Percentiles rank a stretch among this genome's conserved stretches.
phyloP scores from a whole-genome alignment of 2,113 vertebrate genomes.

The Puntigrus tetrazona region DNA sequence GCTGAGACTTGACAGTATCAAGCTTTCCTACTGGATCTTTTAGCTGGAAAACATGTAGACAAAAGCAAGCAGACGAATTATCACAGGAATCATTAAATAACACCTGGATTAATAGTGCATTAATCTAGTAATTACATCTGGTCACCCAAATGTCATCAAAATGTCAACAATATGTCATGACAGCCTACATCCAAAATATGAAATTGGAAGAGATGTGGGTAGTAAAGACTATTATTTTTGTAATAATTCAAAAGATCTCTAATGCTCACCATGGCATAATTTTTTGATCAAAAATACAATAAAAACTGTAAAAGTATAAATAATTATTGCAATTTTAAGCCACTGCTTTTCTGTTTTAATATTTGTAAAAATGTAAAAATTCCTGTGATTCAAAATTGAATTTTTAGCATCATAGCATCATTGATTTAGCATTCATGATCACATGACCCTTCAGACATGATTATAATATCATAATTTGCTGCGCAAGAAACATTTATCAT shows the following conservation, averaged over 20 bases:
- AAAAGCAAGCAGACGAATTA: neutral
- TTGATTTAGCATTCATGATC: no score
- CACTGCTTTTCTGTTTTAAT: no score
- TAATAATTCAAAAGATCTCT: neutral
- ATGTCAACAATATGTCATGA: neutral
- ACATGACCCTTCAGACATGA: neutral
- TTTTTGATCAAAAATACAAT: no score
- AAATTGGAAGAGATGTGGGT: neutral
- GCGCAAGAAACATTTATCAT: neutral
- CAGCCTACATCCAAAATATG: neutral
- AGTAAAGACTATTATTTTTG: neutral
- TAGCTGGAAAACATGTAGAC: neutral
- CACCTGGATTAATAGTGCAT: neutral
- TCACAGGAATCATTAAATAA: neutral
- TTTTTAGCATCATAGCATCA: no score
- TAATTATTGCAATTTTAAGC: no score
- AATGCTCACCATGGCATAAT: no score
- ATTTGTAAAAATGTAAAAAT: no score
- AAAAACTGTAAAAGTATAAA: no score
- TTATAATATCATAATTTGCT: neutral
- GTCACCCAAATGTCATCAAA: neutral
- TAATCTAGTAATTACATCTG: neutral
- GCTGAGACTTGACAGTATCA: neutral
- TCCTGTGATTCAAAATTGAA: no score
- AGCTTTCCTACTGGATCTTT: neutral